These are phyloP conservation scores for Lithobates pipiens DNA, from an alignment of 2,797 vertebrate genomes.

Conservation along the genomic window DNA sequence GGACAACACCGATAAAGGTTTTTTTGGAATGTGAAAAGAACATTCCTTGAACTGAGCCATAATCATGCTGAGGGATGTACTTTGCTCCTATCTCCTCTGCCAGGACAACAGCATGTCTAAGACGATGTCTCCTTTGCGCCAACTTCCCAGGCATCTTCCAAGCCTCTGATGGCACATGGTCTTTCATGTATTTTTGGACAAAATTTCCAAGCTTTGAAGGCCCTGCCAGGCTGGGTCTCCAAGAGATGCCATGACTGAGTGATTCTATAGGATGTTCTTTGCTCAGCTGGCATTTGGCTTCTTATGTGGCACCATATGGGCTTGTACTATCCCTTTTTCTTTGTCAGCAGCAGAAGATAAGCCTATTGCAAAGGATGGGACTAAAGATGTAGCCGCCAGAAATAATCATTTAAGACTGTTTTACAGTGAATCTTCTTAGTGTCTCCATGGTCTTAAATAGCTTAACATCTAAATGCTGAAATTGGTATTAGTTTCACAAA, in stretches of 20 bases:
- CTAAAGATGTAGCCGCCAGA: neutral
- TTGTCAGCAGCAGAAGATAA: constrained; percentile 25
- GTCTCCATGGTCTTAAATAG: neutral
- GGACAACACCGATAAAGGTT: too few relatives aligned
- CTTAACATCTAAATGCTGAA: neutral
- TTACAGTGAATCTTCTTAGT: neutral
- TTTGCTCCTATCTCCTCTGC: constrained; percentile 25
- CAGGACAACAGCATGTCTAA: constrained; percentile 46
- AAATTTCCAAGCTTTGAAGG: constrained; percentile 3
- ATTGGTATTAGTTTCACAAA: neutral
- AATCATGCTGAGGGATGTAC: neutral
- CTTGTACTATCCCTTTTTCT: neutral
- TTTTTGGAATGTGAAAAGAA: constrained; percentile 15
- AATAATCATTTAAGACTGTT: constrained; percentile 27
- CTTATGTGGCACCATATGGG: neutral
- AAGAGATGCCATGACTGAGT: neutral
- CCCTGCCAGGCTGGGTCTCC: constrained; percentile 39
- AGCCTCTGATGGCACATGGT: constrained; percentile 14
- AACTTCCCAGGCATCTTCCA: constrained; percentile 16
- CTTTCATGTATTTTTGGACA: constrained; percentile 52
- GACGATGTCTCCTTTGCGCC: neutral
- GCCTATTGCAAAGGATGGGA: neutral
- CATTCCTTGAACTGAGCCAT: neutral
- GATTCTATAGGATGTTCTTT: constrained; percentile 1
- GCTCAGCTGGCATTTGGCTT: neutral